These are phyloP conservation scores for Daubentonia madagascariensis DNA, from an alignment of 2,113 vertebrate genomes.

Conservation along the genomic window DNA sequence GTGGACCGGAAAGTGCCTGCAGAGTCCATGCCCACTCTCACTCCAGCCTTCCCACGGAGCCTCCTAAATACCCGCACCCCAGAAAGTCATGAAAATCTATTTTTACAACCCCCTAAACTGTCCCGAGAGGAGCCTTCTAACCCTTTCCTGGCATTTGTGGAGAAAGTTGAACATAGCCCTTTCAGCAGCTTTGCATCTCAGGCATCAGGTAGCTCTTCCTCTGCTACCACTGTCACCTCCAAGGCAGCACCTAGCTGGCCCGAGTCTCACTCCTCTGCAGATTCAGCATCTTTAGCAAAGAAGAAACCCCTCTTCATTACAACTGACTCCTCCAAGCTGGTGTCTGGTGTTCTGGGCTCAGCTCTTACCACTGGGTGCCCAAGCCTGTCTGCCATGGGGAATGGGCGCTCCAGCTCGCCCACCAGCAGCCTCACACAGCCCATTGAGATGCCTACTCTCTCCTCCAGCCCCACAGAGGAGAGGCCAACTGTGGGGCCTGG, in stretches of 20 bases:
- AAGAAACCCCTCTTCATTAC: slow-evolving; percentile 93
- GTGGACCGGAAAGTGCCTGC: slow-evolving; percentile 85
- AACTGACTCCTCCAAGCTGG: slow-evolving; percentile 92
- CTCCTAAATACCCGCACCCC: slow-evolving; percentile 82
- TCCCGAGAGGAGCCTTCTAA: slow-evolving; percentile 93
- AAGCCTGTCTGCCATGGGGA: slow-evolving; percentile 83
- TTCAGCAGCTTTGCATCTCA: slow-evolving; percentile 91
- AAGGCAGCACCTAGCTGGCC: slow-evolving; percentile 83
- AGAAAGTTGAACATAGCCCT: slow-evolving; percentile 89
- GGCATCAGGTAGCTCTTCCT: slow-evolving; percentile 78
- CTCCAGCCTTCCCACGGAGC: slow-evolving; percentile 89
- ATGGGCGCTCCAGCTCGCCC: slow-evolving; percentile 85
- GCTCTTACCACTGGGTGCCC: slow-evolving; percentile 83
- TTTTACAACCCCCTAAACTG: slow-evolving; percentile 93
- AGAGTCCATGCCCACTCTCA: slow-evolving; percentile 89
- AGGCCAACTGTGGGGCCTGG: slow-evolving; percentile 82
- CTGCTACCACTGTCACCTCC: slow-evolving; percentile 78
- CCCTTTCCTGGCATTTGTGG: slow-evolving; percentile 94
- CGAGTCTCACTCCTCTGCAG: slow-evolving; percentile 79
- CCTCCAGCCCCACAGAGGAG: slow-evolving; percentile 89
- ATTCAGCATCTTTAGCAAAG: slow-evolving; percentile 82
- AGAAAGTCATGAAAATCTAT: slow-evolving; percentile 96
- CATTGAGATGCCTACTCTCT: slow-evolving; percentile 90
- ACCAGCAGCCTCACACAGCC: slow-evolving; percentile 84
- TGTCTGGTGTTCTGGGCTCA: slow-evolving; percentile 87